Percentiles rank a stretch among this genome's conserved stretches.
These are phyloP conservation scores for Margarornis squamiger DNA, from an alignment of 2,797 vertebrate genomes.

Conservation along the genomic window DNA sequence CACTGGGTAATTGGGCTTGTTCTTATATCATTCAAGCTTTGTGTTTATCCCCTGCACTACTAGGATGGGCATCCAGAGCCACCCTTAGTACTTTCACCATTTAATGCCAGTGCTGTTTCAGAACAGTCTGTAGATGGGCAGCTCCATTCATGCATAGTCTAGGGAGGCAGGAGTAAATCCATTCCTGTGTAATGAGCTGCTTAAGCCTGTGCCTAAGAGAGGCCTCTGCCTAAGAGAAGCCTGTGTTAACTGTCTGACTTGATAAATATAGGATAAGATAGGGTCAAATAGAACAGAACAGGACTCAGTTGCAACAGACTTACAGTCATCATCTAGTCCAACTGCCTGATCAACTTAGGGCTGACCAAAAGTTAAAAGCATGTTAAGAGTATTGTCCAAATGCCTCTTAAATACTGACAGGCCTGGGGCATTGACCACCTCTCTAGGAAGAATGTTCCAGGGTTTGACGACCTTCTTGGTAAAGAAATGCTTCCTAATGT, in stretches of 20 bases:
- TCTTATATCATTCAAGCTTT: background rate
- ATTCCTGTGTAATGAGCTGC: background rate
- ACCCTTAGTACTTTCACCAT: background rate
- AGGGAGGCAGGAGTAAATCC: background rate
- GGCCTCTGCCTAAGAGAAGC: background rate
- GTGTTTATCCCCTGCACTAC: background rate
- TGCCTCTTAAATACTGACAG: background rate
- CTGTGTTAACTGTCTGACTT: background rate
- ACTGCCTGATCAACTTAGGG: background rate
- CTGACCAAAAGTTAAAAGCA: background rate
- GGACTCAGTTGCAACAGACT: background rate
- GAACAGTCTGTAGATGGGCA: fast-evolving
- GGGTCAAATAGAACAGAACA: background rate
- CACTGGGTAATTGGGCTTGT: background rate
- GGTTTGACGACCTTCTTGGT: background rate
- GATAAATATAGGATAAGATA: background rate
- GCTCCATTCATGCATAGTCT: background rate
- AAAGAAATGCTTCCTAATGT: background rate
- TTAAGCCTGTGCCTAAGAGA: background rate
- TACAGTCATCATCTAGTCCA: background rate
- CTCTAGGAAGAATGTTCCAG: background rate
- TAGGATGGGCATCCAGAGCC: background rate
- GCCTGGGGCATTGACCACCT: background rate
- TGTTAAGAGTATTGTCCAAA: background rate
- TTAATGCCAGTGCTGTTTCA: background rate